These are phyloP conservation scores for Trissolcus brochymenae DNA, from an alignment of 2,888 invertebrate genomes.

Conservation along the genomic window DNA sequence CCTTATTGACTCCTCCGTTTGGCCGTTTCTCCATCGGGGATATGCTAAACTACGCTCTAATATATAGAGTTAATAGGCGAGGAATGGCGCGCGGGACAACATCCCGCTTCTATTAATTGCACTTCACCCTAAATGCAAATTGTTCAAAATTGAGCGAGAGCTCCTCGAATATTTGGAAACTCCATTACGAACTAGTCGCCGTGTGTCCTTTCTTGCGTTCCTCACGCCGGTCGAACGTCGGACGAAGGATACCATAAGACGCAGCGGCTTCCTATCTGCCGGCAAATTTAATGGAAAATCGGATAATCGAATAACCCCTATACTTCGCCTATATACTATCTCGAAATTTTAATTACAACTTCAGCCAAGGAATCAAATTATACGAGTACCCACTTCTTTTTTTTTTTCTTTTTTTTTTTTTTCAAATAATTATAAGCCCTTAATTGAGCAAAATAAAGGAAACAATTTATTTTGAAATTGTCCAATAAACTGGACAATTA, in stretches of 20 bases:
- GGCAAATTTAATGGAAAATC: constrained; percentile 55
- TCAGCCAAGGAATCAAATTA: constrained; percentile 7
- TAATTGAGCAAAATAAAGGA: no score
- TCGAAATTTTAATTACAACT: constrained; percentile 19
- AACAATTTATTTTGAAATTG: constrained; percentile 9
- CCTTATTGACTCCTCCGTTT: constrained; percentile 34
- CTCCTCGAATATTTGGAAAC: constrained; percentile 76
- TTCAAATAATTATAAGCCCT: no score
- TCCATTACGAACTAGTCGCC: constrained; percentile 73
- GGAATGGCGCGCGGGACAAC: constrained; percentile 72
- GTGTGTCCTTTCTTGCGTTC: constrained; percentile 69
- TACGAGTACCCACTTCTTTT: constrained; percentile 12
- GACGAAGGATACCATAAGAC: constrained; percentile 57
- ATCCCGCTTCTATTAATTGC: constrained; percentile 76
- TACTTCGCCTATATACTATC: not conserved
- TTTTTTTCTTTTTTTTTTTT: no score
- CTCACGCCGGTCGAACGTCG: constrained; percentile 50
- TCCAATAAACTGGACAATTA: constrained; percentile 16
- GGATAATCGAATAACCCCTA: constrained; percentile 33
- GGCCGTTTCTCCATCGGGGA: constrained; percentile 55
- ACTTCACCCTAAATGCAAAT: constrained; percentile 76
- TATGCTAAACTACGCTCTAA: constrained; percentile 72
- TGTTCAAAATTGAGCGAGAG: constrained; percentile 76
- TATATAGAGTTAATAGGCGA: constrained; percentile 76
- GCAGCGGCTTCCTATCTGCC: constrained; percentile 42